Percentiles rank a stretch among this genome's conserved stretches.
Evolutionary conservation across 2,797 vertebrate species (phyloP).

Genomic region (Siniperca scherzeri): DNA sequence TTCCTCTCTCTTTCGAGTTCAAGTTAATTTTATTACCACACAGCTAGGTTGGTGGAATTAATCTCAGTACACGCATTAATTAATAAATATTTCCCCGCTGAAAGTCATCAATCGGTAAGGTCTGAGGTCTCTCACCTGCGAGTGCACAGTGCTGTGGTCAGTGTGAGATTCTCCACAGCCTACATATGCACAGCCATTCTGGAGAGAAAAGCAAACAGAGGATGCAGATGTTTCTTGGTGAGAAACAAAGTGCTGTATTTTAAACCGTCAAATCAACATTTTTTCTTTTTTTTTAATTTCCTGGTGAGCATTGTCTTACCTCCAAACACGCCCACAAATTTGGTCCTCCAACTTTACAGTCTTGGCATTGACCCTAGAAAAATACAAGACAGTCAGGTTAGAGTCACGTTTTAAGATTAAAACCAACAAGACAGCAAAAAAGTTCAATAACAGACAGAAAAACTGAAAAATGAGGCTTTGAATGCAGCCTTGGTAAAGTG

Average conservation of each 20-base stretch:
- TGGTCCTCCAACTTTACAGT: conserved; percentile 97
- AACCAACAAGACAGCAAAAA: neutral
- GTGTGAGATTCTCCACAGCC: conserved; percentile 97
- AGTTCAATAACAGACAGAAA: neutral
- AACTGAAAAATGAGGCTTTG: neutral
- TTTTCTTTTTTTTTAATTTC: neutral
- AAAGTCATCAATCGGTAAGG: neutral
- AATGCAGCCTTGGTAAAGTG: neutral
- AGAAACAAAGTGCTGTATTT: conserved; percentile 21
- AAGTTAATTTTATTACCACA: too few species aligned
- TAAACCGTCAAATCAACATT: neutral
- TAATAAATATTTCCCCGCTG: neutral
- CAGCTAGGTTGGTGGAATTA: too few species aligned
- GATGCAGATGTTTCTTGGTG: neutral
- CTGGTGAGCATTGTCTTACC: conserved; percentile 79
- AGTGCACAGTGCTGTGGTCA: conserved; percentile 98
- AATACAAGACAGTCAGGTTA: conserved; percentile 41
- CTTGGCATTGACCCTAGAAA: conserved; percentile 94
- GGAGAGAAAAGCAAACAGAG: conserved; percentile 58
- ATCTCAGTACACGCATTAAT: neutral
- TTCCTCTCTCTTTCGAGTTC: neutral
- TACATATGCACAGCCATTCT: conserved; percentile 96
- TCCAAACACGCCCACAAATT: conserved; percentile 99
- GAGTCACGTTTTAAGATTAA: neutral
- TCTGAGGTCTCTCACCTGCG: conserved; percentile 88